Evolutionary conservation across 2,113 vertebrate species (phyloP).

Genomic region (Chloroceryle aenea): DNA sequence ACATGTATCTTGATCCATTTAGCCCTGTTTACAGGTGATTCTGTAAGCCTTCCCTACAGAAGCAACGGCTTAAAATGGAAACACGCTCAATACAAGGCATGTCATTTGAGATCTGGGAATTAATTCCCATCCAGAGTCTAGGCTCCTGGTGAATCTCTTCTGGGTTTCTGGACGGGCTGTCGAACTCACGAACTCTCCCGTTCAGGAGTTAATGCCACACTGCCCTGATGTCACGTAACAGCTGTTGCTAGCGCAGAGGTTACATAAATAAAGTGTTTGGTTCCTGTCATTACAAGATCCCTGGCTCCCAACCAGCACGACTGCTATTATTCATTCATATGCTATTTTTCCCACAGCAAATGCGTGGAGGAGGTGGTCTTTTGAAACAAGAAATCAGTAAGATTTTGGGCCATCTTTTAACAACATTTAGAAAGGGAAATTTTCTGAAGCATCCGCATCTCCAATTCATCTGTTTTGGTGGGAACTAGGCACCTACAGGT

Average conservation of each 20-base stretch:
- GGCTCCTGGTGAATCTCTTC: background rate
- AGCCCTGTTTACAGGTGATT: slow-evolving; percentile 37
- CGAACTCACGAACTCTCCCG: background rate
- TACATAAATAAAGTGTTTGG: slow-evolving; percentile 38
- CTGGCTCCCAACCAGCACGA: background rate
- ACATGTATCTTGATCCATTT: slow-evolving; percentile 43
- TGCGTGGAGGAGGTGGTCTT: background rate
- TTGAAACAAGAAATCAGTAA: background rate
- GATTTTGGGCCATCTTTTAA: background rate
- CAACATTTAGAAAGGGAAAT: background rate
- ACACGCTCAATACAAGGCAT: background rate
- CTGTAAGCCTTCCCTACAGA: background rate
- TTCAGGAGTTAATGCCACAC: background rate
- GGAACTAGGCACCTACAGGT: background rate
- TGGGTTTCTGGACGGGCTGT: background rate
- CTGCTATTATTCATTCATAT: slow-evolving; percentile 20
- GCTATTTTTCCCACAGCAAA: background rate
- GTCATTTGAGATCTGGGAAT: slow-evolving; percentile 49
- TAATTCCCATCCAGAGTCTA: background rate
- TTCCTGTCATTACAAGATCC: slow-evolving; percentile 33
- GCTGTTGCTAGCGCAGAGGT: slow-evolving; percentile 21
- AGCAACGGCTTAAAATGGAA: slow-evolving; percentile 9
- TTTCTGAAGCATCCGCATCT: background rate
- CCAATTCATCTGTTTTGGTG: background rate
- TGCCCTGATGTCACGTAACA: slow-evolving; percentile 30